These are phyloP conservation scores for Monodelphis domestica DNA, from an alignment of 2,797 vertebrate species.

Conservation along the genomic window DNA sequence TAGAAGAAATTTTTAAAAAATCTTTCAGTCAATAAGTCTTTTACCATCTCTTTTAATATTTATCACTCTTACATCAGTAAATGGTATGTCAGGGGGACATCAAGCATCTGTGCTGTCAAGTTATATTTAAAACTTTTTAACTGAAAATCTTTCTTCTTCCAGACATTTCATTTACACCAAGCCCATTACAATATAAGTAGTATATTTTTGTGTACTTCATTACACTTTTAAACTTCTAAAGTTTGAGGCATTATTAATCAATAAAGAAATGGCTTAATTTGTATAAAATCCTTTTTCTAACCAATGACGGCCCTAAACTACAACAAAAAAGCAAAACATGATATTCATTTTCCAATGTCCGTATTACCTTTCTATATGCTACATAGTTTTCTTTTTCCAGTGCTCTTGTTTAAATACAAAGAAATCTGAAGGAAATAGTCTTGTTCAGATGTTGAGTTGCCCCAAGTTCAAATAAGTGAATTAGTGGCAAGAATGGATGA, in stretches of 20 bases:
- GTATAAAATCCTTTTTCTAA: neutral
- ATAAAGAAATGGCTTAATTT: conserved; percentile 33
- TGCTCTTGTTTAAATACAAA: neutral
- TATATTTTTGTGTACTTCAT: neutral
- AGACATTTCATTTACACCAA: conserved; percentile 6
- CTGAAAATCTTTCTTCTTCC: conserved; percentile 4
- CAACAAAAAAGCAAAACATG: conserved; percentile 20
- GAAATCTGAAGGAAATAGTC: conserved; percentile 25
- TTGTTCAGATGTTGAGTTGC: neutral
- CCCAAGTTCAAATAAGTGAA: conserved; percentile 33
- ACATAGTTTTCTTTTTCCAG: conserved; percentile 34
- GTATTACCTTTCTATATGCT: conserved; percentile 48
- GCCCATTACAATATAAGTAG: neutral
- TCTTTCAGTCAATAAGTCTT: neutral
- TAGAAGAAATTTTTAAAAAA: conserved; percentile 14
- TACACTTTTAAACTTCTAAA: conserved; percentile 27
- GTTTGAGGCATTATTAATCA: conserved; percentile 35
- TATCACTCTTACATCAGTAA: conserved; percentile 10
- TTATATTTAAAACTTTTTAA: conserved; percentile 10
- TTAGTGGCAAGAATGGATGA: conserved; percentile 36
- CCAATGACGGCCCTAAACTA: neutral
- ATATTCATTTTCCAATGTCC: conserved; percentile 9
- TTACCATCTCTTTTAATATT: neutral
- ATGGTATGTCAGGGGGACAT: neutral
- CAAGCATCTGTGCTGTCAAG: neutral